Evolutionary conservation across 2,113 vertebrate genomes (phyloP).

Genomic region (Barbus barbus): DNA sequence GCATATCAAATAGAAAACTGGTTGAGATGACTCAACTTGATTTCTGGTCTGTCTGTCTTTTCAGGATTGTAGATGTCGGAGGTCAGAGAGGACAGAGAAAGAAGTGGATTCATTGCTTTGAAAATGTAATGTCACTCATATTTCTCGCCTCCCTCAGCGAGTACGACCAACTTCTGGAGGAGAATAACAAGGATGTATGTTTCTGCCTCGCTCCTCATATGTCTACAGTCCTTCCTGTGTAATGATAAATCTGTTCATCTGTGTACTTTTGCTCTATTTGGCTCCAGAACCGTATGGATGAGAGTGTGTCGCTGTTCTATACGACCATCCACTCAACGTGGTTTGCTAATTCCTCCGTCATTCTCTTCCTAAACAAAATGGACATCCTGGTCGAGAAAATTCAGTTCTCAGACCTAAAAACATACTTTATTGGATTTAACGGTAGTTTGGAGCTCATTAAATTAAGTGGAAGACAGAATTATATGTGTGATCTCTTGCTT

Average conservation of each 20-base stretch:
- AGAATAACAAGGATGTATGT: slow-evolving; percentile 81
- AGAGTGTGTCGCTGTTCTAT: slow-evolving; percentile 87
- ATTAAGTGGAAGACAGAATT: neutral
- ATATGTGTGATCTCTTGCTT: neutral
- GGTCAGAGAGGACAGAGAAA: slow-evolving; percentile 87
- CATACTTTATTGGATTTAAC: slow-evolving; percentile 80
- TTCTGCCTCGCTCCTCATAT: neutral
- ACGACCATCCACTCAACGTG: slow-evolving; percentile 86
- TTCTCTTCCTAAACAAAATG: slow-evolving; percentile 91
- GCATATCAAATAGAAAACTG: neutral
- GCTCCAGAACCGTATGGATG: slow-evolving; percentile 85
- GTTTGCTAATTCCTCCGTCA: slow-evolving; percentile 83
- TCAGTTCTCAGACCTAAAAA: slow-evolving; percentile 79
- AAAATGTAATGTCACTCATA: slow-evolving; percentile 87
- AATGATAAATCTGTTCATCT: neutral
- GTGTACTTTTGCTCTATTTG: neutral
- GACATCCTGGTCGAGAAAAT: slow-evolving; percentile 89
- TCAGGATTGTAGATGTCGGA: slow-evolving; percentile 87
- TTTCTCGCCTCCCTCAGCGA: slow-evolving; percentile 90
- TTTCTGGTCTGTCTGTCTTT: neutral
- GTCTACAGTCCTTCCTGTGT: neutral
- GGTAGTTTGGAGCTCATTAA: slow-evolving; percentile 57
- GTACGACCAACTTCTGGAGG: slow-evolving; percentile 87
- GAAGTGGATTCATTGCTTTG: slow-evolving; percentile 93
- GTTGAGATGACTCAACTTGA: neutral